Percentiles rank a stretch among this genome's conserved stretches.
phyloP scores from a whole-genome alignment of 2,113 vertebrate species.

The Sterrhoptilus dennistouni region DNA sequence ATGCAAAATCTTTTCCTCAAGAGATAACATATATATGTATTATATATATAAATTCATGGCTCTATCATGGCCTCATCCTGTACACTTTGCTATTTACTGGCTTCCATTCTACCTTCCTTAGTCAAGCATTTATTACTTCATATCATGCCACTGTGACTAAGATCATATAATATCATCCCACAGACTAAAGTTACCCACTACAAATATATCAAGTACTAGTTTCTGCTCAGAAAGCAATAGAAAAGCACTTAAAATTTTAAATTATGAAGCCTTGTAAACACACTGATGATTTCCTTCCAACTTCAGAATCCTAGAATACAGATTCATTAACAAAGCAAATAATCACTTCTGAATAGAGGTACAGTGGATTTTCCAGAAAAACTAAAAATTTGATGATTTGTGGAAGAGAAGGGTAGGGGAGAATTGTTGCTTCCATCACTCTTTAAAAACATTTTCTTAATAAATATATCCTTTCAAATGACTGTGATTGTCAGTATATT shows the following conservation, averaged over 20 bases:
- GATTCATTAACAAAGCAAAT: constrained; percentile 19
- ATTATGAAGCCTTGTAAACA: constrained; percentile 55
- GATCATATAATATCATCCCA: constrained; percentile 54
- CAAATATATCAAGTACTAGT: constrained; percentile 38
- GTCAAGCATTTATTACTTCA: constrained; percentile 52
- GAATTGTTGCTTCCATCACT: constrained; percentile 67
- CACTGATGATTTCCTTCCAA: constrained; percentile 29
- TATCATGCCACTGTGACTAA: constrained; percentile 44
- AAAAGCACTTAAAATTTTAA: constrained; percentile 61
- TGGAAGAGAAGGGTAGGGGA: constrained; percentile 43
- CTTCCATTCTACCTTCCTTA: constrained; percentile 57
- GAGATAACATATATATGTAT: constrained; percentile 71
- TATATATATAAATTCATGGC: constrained; percentile 73
- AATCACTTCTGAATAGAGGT: constrained; percentile 35
- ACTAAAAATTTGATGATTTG: not conserved
- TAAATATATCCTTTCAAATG: constrained; percentile 74
- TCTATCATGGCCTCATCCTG: constrained; percentile 63
- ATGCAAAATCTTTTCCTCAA: constrained; percentile 68
- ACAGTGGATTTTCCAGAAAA: constrained; percentile 13
- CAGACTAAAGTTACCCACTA: constrained; percentile 50
- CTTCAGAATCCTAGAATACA: constrained; percentile 4
- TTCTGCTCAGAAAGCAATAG: constrained; percentile 64
- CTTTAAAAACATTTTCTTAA: constrained; percentile 70
- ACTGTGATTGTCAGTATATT: constrained; percentile 83
- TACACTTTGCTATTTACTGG: constrained; percentile 56